phyloP scores from a whole-genome alignment of 2,797 vertebrate genomes.

The Microctenopoma stevenorrisi region DNA sequence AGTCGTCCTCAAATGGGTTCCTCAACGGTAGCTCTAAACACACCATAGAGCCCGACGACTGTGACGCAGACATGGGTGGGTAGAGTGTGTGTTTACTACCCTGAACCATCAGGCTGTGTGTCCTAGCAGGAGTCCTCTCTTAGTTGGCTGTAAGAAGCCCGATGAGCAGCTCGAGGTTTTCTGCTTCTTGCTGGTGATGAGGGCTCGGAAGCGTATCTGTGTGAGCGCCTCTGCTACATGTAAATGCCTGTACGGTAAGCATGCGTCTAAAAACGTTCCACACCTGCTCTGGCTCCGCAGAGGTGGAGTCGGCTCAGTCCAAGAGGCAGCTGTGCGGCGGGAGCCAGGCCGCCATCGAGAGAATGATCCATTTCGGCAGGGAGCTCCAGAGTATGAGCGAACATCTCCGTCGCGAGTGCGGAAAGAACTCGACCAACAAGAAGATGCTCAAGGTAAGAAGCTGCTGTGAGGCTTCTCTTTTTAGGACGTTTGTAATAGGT shows the following conservation, averaged over 20 bases:
- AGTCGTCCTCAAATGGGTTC: conserved; percentile 97
- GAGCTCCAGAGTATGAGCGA: conserved; percentile 99
- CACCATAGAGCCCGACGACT: conserved; percentile 92
- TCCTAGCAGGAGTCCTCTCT: background rate
- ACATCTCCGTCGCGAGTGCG: conserved; percentile 94
- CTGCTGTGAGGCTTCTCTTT: no score
- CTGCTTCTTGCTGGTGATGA: background rate
- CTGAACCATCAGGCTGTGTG: no score
- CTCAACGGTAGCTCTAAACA: conserved; percentile 98
- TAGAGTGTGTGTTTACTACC: background rate
- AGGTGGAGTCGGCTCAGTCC: conserved; percentile 93
- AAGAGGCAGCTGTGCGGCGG: conserved; percentile 96
- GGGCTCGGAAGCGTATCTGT: background rate
- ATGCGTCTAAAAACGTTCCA: background rate
- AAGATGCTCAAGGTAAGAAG: conserved; percentile 94
- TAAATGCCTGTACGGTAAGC: background rate
- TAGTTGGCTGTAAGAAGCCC: background rate
- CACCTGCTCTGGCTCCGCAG: conserved; percentile 70
- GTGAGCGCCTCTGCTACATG: background rate
- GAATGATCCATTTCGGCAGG: conserved; percentile 98
- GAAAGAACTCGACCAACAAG: conserved; percentile 97
- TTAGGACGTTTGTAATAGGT: no score
- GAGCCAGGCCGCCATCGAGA: conserved; percentile 97
- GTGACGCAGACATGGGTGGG: conserved; percentile 97
- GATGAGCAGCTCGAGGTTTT: background rate